A percentile compares a stretch with the other conserved stretches of the same genome.
Evolutionary conservation across 2,797 vertebrate genomes (phyloP).

Genomic region (Cygnus olor): DNA sequence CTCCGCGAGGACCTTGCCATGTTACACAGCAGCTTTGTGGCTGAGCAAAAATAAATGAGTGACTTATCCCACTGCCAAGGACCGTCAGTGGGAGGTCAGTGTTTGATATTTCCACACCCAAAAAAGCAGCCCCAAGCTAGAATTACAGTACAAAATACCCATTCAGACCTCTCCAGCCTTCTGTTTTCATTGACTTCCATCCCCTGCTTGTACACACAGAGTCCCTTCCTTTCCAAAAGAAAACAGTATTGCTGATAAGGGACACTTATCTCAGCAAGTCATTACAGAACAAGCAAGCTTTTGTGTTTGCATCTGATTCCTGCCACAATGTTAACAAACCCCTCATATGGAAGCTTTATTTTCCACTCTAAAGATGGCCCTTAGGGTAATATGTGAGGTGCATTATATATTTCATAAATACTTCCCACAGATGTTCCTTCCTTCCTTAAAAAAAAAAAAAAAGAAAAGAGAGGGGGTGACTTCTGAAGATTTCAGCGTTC

Average conservation of each 20-base stretch:
- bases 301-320: conserved; percentile 53
- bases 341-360: conserved; percentile 43
- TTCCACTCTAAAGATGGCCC: conserved; percentile 55
- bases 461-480: too few species aligned
- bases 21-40: conserved; percentile 65
- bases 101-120: conserved; percentile 65
- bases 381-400: conserved; percentile 39
- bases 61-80: conserved; percentile 64
- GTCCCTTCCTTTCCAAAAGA: conserved; percentile 42
- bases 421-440: conserved; percentile 55
- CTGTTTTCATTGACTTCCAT: conserved; percentile 61
- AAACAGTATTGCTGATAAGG: conserved; percentile 48
- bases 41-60: conserved; percentile 36
- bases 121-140: conserved; percentile 60
- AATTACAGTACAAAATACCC: conserved; percentile 58
- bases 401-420: conserved; percentile 45
- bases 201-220: conserved; percentile 60
- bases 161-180: conserved; percentile 67
- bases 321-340: conserved; percentile 59
- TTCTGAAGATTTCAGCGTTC: conserved; percentile 15
- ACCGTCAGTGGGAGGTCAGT: conserved; percentile 48
- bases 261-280: conserved; percentile 16
- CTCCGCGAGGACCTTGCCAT: conserved; percentile 14
- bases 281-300: conserved; percentile 52
- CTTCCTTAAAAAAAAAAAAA: neutral